These are phyloP conservation scores for Lithobius niger DNA, from an alignment of 1,140 invertebrate species.

Conservation along the genomic window DNA sequence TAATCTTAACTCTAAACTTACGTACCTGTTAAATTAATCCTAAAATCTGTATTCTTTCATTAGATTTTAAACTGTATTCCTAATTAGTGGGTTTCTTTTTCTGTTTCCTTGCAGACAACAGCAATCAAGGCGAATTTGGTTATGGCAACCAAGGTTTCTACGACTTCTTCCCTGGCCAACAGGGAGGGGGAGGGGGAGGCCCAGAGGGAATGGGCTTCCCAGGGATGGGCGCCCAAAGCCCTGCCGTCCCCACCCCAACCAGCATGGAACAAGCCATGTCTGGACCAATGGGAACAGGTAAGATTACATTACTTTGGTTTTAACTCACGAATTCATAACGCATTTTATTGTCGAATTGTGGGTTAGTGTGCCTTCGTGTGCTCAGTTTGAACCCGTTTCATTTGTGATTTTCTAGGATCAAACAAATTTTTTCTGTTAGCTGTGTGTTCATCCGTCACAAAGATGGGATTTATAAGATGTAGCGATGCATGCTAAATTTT, in stretches of 20 bases:
- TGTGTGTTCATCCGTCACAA: slow-evolving; percentile 1
- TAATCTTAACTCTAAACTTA: too few species aligned
- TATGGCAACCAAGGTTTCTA: slow-evolving; percentile 51
- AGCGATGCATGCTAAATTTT: too few species aligned
- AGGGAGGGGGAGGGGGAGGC: slow-evolving; percentile 46
- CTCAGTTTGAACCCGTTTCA: not conserved
- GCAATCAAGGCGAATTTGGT: slow-evolving; percentile 55
- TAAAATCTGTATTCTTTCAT: too few species aligned
- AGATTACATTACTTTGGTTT: slow-evolving; percentile 1
- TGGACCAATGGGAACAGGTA: slow-evolving; percentile 22
- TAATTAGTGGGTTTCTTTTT: slow-evolving; percentile 13
- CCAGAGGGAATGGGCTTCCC: slow-evolving; percentile 18
- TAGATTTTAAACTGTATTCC: too few species aligned
- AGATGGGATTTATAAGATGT: too few species aligned
- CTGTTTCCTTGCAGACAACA: slow-evolving; percentile 14
- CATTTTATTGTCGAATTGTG: not conserved
- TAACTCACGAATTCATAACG: slow-evolving; percentile 17
- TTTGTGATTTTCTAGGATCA: slow-evolving; percentile 8
- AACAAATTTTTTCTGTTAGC: not conserved
- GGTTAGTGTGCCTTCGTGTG: not conserved
- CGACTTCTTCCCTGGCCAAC: slow-evolving; percentile 69
- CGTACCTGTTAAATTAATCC: too few species aligned
- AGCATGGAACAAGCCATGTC: slow-evolving; percentile 21
- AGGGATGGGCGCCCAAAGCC: slow-evolving; percentile 17
- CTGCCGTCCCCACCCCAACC: slow-evolving; percentile 15